phyloP scores from a whole-genome alignment of 37 sponge, comb jelly and placozoan genomes.

The Halichondria panicea region DNA sequence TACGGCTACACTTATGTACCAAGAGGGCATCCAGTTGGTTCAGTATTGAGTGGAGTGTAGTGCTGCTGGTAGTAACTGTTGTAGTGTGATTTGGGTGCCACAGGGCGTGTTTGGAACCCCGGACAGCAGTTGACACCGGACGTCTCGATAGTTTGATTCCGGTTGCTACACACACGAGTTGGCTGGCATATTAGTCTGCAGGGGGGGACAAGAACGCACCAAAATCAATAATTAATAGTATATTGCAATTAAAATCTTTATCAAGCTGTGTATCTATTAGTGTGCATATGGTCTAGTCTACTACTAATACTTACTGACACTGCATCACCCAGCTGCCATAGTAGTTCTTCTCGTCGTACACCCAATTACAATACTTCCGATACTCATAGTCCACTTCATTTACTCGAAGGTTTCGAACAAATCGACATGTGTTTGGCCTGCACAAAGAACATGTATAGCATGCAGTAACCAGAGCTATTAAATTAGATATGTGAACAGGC shows the following conservation, averaged over 20 bases:
- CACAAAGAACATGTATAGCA: background rate
- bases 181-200: constrained; percentile 16
- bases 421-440: constrained; percentile 40
- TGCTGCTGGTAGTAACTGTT: background rate
- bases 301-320: constrained; percentile 17
- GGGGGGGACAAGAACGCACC: background rate
- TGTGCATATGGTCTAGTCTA: background rate
- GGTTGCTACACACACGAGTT: constrained; percentile 4
- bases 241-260: background rate
- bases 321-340: constrained; percentile 1
- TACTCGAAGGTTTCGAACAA: background rate
- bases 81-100: background rate
- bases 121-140: constrained; percentile 30
- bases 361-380: constrained; percentile 25
- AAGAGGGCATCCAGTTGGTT: constrained; percentile 34
- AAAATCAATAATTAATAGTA: background rate
- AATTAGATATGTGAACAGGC: too few species aligned
- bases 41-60: background rate
- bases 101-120: constrained; percentile 27
- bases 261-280: background rate
- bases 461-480: too few species aligned
- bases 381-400: constrained; percentile 33
- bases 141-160: constrained; percentile 1
- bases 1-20: background rate
- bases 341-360: background rate